Evolutionary conservation across 2,888 invertebrate species (phyloP).

Genomic region (Ligdia adustata): DNA sequence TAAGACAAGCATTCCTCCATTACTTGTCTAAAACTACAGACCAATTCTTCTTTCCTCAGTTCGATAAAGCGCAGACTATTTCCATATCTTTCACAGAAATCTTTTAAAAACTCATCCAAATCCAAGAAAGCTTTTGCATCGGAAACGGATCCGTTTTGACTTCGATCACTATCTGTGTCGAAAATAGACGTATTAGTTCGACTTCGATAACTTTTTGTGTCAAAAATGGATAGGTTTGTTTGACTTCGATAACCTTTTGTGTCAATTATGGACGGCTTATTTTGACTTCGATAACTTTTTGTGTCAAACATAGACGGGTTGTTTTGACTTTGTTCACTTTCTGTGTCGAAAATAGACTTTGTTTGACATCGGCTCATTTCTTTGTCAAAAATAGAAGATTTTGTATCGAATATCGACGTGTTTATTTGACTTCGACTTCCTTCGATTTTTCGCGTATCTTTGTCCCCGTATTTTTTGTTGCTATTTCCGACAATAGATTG

Average conservation of each 20-base stretch:
- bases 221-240: no score
- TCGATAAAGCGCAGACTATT: constrained; percentile 40
- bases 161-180: constrained; percentile 2
- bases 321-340: constrained; percentile 5
- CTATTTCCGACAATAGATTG: neutral
- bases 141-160: neutral
- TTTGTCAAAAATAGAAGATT: neutral
- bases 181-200: no score
- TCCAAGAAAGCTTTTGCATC: neutral
- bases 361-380: neutral
- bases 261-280: neutral
- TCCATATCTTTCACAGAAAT: constrained; percentile 42
- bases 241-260: no score
- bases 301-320: constrained; percentile 3
- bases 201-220: no score
- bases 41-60: constrained; percentile 52
- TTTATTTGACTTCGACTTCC: no score
- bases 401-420: no score
- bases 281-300: neutral
- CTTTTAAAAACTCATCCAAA: constrained; percentile 36
- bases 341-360: constrained; percentile 16
- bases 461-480: neutral
- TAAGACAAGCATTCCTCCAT: constrained; percentile 55
- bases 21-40: constrained; percentile 56
- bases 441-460: no score